phyloP scores from a whole-genome alignment of 2,888 invertebrate species.

The Cephonodes hylas region DNA sequence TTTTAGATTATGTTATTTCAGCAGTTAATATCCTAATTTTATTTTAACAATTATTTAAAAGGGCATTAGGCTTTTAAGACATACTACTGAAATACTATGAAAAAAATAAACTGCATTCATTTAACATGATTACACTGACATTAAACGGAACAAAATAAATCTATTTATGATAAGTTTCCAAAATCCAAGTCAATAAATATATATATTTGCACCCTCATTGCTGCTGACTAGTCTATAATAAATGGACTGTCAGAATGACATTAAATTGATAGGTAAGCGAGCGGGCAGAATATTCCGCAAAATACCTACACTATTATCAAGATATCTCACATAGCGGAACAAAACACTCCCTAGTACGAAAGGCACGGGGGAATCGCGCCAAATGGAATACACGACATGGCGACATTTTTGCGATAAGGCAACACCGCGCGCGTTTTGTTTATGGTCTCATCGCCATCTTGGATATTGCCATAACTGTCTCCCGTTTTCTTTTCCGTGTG shows the following conservation, averaged over 20 bases:
- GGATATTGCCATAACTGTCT: conserved; percentile 22
- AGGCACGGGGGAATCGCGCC: conserved; percentile 50
- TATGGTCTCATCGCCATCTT: conserved; percentile 61
- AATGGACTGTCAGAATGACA: conserved; percentile 4
- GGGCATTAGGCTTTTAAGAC: too few relatives aligned
- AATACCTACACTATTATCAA: conserved; percentile 36
- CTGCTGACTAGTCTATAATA: background rate
- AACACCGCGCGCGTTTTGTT: conserved; percentile 55
- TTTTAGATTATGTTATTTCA: too few relatives aligned
- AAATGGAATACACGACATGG: conserved; percentile 60
- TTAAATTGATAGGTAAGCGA: conserved; percentile 2
- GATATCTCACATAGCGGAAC: conserved; percentile 37
- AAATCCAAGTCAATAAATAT: background rate
- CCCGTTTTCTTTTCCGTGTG: background rate
- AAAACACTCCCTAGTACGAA: conserved; percentile 39
- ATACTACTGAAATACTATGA: too few relatives aligned
- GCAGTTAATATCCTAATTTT: too few relatives aligned
- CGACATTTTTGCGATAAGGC: conserved; percentile 68
- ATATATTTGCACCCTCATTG: background rate
- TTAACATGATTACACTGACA: too few relatives aligned
- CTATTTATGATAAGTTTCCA: too few relatives aligned
- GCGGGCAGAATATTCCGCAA: conserved; percentile 14
- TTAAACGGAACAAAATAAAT: too few relatives aligned
- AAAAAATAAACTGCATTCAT: too few relatives aligned
- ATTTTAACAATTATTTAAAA: too few relatives aligned